Conservation (phyloP, 2,888 invertebrate species). For the Agrilus cyanescens region DNA sequence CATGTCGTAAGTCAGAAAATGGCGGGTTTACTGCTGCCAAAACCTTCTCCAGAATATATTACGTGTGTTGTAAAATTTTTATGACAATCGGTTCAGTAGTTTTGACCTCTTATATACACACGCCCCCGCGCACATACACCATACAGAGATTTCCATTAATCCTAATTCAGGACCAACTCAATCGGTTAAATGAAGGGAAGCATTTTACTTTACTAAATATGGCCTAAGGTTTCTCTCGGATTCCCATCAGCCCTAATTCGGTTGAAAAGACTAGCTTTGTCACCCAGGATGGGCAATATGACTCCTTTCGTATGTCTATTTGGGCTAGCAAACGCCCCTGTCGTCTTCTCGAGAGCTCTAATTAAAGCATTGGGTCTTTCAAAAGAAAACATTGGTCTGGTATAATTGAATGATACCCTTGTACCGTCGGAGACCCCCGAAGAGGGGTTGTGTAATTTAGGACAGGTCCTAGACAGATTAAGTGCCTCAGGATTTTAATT, state of each 20-base stretch:
- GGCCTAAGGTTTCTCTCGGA: slow-evolving; percentile 22
- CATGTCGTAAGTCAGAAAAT: too few species aligned
- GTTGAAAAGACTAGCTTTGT: slow-evolving; percentile 11
- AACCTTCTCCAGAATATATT: too few species aligned
- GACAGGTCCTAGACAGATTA: slow-evolving; percentile 3
- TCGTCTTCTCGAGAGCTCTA: slow-evolving; percentile 16
- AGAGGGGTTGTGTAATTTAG: slow-evolving; percentile 5
- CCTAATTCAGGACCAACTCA: slow-evolving; percentile 18
- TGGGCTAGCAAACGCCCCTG: too few species aligned
- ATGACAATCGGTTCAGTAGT: too few species aligned
- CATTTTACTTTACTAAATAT: slow-evolving; percentile 21
- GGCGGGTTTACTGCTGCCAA: too few species aligned
- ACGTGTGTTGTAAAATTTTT: too few species aligned
- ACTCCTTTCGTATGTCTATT: too few species aligned
- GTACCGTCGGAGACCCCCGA: slow-evolving; percentile 8
- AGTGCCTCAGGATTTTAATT: slow-evolving; percentile 9
- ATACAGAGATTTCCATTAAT: slow-evolving; percentile 23
- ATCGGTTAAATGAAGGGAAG: slow-evolving; percentile 15
- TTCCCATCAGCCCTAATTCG: slow-evolving; percentile 18
- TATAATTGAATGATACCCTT: slow-evolving; percentile 15
- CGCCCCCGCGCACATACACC: too few species aligned
- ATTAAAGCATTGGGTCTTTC: slow-evolving; percentile 5
- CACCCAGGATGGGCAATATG: too few species aligned
- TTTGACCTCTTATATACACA: too few species aligned
- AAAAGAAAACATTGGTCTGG: slow-evolving; percentile 3